These are phyloP conservation scores for Aurelia sp. DNA, from an alignment of 30 jellyfish, hydroid and myxozoan species.

Conservation along the genomic window DNA sequence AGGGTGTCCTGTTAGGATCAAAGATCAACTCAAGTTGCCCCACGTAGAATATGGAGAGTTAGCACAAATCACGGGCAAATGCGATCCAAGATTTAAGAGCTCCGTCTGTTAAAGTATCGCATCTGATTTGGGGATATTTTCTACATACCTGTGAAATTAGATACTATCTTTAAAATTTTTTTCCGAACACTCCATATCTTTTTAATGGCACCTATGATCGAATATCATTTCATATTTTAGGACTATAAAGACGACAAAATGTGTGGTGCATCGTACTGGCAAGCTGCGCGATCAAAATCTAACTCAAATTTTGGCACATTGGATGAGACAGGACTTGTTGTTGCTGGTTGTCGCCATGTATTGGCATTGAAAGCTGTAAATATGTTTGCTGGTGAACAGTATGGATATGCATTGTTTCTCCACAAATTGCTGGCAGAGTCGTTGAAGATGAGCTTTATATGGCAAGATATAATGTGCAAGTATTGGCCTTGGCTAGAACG, in stretches of 20 bases:
- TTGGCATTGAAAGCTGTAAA: slow-evolving; percentile 55
- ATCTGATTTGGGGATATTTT: no score
- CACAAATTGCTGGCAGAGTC: slow-evolving; percentile 24
- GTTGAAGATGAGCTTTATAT: slow-evolving; percentile 22
- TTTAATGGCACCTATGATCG: background rate
- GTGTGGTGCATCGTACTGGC: slow-evolving; percentile 59
- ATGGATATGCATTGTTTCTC: slow-evolving; percentile 62
- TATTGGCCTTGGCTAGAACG: slow-evolving; percentile 62
- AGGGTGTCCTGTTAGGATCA: no score
- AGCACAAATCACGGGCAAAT: no score
- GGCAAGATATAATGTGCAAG: slow-evolving; percentile 70
- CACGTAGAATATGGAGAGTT: no score
- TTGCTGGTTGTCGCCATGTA: slow-evolving; percentile 66
- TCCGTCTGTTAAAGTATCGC: no score
- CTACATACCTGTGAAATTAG: no score
- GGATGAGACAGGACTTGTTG: slow-evolving; percentile 58
- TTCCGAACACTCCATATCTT: background rate
- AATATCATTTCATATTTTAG: slow-evolving; percentile 3
- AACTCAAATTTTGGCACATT: slow-evolving; percentile 13
- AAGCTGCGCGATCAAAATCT: slow-evolving; percentile 55
- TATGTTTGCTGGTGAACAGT: slow-evolving; percentile 67
- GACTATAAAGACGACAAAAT: slow-evolving; percentile 35
- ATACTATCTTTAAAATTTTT: background rate
- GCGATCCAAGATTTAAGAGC: no score
- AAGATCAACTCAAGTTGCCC: no score